Percentiles rank a stretch among this genome's conserved stretches.
phyloP scores from a whole-genome alignment of 2,113 vertebrate genomes.

The Hyaena hyaena region DNA sequence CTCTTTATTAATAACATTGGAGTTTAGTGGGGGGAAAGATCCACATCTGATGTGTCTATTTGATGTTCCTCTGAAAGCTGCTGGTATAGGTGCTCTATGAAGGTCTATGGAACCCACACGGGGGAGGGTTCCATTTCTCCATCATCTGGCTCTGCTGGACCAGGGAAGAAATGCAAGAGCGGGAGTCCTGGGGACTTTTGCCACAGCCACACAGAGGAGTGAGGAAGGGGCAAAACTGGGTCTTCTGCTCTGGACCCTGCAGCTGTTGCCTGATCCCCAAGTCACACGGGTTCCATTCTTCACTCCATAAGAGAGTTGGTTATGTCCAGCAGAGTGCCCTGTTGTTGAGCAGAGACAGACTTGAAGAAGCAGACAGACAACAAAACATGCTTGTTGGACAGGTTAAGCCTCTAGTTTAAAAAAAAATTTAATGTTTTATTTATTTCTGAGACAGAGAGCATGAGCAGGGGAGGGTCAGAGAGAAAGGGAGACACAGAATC shows the following conservation, averaged over 20 bases:
- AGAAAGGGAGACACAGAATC: no score
- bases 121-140: background rate
- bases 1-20: background rate
- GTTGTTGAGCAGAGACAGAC: background rate
- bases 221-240: background rate
- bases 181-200: background rate
- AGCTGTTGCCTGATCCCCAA: background rate
- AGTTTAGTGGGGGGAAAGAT: background rate
- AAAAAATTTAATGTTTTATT: no score
- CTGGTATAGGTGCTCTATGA: no score
- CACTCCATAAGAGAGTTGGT: background rate
- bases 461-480: no score
- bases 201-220: background rate
- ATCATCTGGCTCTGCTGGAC: background rate
- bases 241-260: background rate
- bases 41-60: background rate
- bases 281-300: background rate
- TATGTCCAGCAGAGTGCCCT: background rate
- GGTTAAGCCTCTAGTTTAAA: background rate
- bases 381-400: background rate
- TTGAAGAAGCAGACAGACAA: background rate
- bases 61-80: background rate
- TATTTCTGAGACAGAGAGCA: no score
- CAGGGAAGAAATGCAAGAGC: background rate
- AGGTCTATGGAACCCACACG: background rate